Evolutionary conservation across 2,113 vertebrate genomes (phyloP).

Genomic region (Cyanocitta stelleri): DNA sequence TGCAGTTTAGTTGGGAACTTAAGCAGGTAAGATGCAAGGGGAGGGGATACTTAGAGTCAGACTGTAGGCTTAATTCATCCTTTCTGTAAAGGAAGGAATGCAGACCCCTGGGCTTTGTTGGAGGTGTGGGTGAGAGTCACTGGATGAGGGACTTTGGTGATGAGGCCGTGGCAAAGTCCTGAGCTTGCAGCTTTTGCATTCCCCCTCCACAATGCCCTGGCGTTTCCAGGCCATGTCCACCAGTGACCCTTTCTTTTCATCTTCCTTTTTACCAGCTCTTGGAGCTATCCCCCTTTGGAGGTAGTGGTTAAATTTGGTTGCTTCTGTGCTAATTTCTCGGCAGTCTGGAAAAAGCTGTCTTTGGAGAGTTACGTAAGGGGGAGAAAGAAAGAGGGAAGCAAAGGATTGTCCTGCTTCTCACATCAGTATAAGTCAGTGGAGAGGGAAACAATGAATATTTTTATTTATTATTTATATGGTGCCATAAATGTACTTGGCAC

Average conservation of each 20-base stretch:
- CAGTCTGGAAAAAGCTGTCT: background rate
- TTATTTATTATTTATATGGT: slow-evolving; percentile 46
- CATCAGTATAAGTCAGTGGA: background rate
- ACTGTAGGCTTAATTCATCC: background rate
- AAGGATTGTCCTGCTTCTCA: slow-evolving; percentile 16
- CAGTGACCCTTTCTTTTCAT: background rate
- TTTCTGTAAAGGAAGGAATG: background rate
- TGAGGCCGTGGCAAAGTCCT: accelerated
- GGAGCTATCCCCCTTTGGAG: background rate
- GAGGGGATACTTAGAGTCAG: background rate
- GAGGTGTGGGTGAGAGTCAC: accelerated
- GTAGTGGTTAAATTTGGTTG: background rate
- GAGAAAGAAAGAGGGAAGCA: background rate
- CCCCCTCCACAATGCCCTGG: accelerated
- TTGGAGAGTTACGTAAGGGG: background rate
- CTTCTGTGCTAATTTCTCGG: slow-evolving; percentile 22
- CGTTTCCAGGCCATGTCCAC: background rate
- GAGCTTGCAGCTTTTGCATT: background rate
- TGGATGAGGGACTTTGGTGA: background rate
- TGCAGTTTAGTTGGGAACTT: background rate
- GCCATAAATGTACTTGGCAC: slow-evolving; percentile 39
- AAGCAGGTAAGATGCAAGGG: background rate
- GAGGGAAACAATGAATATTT: slow-evolving; percentile 27
- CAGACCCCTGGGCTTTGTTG: background rate
- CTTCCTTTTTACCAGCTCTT: background rate